phyloP scores from a whole-genome alignment of 2,888 invertebrate species.

The Onthophagus sagittarius region DNA sequence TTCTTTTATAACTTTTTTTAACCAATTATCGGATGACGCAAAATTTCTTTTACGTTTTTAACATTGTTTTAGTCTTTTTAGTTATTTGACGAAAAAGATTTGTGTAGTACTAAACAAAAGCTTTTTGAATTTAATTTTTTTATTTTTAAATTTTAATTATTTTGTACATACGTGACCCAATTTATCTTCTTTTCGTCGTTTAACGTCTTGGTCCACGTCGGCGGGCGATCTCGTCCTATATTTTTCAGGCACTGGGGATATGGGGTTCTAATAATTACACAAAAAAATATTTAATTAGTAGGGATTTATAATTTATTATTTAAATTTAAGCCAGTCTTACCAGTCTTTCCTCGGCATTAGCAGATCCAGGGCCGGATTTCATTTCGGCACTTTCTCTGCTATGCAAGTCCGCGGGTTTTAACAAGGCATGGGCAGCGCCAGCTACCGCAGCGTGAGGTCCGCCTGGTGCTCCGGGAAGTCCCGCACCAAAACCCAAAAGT shows the following conservation, averaged over 20 bases:
- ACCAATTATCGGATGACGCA: not conserved
- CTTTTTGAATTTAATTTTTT: not conserved
- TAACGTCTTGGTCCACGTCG: conserved; percentile 62
- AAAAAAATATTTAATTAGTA: not conserved
- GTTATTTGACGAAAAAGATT: not conserved
- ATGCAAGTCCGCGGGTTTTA: conserved; percentile 46
- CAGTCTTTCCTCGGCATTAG: conserved; percentile 49
- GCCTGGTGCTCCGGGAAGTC: conserved; percentile 40
- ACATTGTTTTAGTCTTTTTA: not conserved
- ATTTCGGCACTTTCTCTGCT: conserved; percentile 39
- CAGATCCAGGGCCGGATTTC: conserved; percentile 42
- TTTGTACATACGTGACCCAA: conserved; percentile 68
- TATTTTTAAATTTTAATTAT: not conserved
- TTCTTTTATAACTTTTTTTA: not conserved
- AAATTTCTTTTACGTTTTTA: not conserved
- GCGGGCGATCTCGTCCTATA: conserved; percentile 77
- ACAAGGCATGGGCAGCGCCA: conserved; percentile 43
- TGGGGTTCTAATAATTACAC: conserved; percentile 65
- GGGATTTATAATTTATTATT: not conserved
- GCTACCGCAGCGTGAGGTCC: conserved; percentile 39
- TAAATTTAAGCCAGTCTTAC: conserved; percentile 36
- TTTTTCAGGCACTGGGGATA: conserved; percentile 71
- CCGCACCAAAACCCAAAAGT: conserved; percentile 39
- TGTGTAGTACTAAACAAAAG: not conserved
- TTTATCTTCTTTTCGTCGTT: conserved; percentile 80